Evolutionary conservation across 92 coral and sea anemone species (phyloP).

Genomic region (Pocillopora meandrina): DNA sequence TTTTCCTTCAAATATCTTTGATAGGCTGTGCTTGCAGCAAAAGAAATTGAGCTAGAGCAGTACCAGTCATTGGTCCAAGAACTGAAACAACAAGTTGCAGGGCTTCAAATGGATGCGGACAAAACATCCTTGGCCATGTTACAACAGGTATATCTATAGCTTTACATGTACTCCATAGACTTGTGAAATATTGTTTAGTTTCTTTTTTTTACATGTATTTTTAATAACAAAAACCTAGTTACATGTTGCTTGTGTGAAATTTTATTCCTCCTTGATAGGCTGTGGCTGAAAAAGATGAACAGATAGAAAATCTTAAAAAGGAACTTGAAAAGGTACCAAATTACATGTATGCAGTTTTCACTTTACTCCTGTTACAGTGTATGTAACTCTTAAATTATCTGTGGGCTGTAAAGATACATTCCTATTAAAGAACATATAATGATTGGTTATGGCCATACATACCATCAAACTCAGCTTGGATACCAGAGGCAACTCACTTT

Average conservation of each 20-base stretch:
- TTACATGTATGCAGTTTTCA: not conserved
- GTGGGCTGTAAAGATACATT: too few relatives aligned
- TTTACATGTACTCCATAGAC: not conserved
- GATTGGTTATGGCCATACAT: too few relatives aligned
- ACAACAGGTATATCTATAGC: conserved; percentile 64
- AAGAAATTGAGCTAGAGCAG: conserved; percentile 80
- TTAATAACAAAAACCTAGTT: too few relatives aligned
- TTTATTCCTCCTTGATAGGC: conserved; percentile 44
- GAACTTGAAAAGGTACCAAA: conserved; percentile 82
- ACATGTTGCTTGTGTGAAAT: not conserved
- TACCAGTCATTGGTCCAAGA: conserved; percentile 70
- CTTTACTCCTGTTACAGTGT: not conserved
- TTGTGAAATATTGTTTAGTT: not conserved
- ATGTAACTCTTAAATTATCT: too few relatives aligned
- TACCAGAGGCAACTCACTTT: too few relatives aligned
- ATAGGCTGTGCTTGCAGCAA: conserved; percentile 80
- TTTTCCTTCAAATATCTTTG: too few relatives aligned
- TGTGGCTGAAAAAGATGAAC: conserved; percentile 82
- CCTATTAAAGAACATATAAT: too few relatives aligned
- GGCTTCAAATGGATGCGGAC: conserved; percentile 88
- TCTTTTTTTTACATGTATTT: not conserved
- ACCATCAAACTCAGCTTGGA: too few relatives aligned
- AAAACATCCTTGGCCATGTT: conserved; percentile 81
- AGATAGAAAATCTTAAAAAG: conserved; percentile 79
- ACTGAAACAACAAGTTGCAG: conserved; percentile 71